Evolutionary conservation across 2,797 vertebrate genomes (phyloP), one percentile per base, ranked within the genome.

Genomic region (Nannoperca australis): DNA sequence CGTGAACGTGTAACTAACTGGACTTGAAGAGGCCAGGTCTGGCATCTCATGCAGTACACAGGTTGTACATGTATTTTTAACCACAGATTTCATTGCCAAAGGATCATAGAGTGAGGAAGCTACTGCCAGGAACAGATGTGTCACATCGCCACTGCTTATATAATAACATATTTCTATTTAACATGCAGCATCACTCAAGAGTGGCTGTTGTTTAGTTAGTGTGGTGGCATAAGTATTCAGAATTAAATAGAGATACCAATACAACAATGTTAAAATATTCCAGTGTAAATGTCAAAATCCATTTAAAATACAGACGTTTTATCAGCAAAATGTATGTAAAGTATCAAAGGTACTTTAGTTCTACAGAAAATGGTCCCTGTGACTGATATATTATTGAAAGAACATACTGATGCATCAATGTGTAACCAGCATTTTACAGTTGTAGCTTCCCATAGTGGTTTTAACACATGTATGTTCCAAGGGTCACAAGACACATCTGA

Each of bases 31-130:
- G 86, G 68, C 54, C 59, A 47, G 72, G 76, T 80, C 85, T 76
- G 73, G 66, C 58, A 36, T 82, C 83, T 67, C 79, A 56, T 49
- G 55, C 69, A 18, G 60, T 44, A 77, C 66, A 40, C 78, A 84
- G 84, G 82, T 82, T 88, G 73, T 45, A 20, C 56, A 1, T 80
- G 82, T 92, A 92, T 94, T 93, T 93, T 92, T 93, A 92, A 87
- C 82, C n/a, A 60, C 53, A 55, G 67, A 85, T 87, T 72, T 92
- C 77, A 85, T 49, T 51, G 83, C 82, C 84, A 81, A 76, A 68
- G 68, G 85, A 88, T 88, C 86, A 79, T 20, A 75, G 66, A 76
- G 83, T 15, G 74, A 90, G 65, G 67, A 78, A 79, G 79, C 81
- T 71, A 27, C 84, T 82, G 86, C 86, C 91, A 91, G 86, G 89